Evolutionary conservation across 2,888 invertebrate species (phyloP), one percentile per base, ranked within the genome.

Genomic region (Odontocolon sp.): DNA sequence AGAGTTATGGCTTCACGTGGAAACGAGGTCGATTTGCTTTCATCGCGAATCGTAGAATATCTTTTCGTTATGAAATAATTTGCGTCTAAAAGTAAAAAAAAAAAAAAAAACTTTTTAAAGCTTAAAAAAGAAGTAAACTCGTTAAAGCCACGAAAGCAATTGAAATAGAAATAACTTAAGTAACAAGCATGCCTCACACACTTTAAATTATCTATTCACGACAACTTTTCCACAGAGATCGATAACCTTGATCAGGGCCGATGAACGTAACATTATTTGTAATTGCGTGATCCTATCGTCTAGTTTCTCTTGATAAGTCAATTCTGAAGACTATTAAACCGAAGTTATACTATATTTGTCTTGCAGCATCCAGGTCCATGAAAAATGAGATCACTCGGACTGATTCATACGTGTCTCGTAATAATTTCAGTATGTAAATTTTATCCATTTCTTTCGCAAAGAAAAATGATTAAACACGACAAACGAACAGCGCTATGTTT

Each of bases 161-260:
- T 9, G 9, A 59, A 52, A 38, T 23, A 38, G 9, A 26, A 50
- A 16, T 50, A 38, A 38, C 26, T 11, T 8, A 33, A 18, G 31
- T 11, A 26, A 21, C 23, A 18, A 23, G 50, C 38, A 36, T 50
- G 33, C 11, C 36, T 26, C 14, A 64, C 52, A 38, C 28, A 5
- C 42, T 14, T n/a, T n/a, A n/a, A 23, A 50, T 59, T 18, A 59
- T n/a, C 59, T 23, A 11, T 26, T 40, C 57, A 14, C 57, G 11
- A 40, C 40, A 8, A 9, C 26, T 40, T 38, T 40, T 59, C 28
- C 40, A 59, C 28, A 40, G 21, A 50, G 64, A 64, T 52, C 64
- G 50, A 64, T 38, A 64, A 50, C 64, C 50, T 64, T 64, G 64
- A 36, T 52, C 45, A n/a, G n/a, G 23, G 16, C 36, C 14, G 23